A percentile compares a stretch with the other conserved stretches of the same genome.
These are phyloP conservation scores for Mythimna pallens DNA, from an alignment of 2,888 invertebrate genomes.

Conservation along the genomic window DNA sequence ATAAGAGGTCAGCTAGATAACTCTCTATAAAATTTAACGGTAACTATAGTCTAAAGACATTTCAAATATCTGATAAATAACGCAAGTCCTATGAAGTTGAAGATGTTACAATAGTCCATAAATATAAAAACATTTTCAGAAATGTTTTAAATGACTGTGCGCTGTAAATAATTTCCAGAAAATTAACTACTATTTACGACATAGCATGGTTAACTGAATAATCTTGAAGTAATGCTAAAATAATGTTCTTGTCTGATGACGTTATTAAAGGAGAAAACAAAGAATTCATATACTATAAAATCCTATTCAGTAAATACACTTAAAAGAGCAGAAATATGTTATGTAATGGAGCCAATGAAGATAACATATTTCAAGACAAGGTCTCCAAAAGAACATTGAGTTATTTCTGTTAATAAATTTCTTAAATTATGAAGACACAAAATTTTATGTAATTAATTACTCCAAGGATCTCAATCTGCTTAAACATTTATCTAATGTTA, in stretches of 20 bases:
- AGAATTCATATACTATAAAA: too few relatives aligned
- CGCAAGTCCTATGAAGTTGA: neutral
- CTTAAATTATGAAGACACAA: conserved; percentile 2
- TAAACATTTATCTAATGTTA: conserved; percentile 20
- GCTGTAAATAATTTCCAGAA: neutral
- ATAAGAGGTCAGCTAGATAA: neutral
- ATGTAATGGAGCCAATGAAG: neutral
- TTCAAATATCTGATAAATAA: neutral
- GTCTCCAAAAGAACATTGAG: neutral
- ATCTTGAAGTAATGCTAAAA: neutral
- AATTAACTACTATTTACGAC: neutral
- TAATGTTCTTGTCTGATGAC: neutral
- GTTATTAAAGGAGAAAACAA: neutral
- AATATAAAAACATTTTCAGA: conserved; percentile 22
- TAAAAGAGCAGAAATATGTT: neutral
- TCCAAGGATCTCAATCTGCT: conserved; percentile 9
- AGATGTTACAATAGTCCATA: conserved; percentile 35
- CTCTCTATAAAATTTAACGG: neutral
- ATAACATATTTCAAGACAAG: neutral
- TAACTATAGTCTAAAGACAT: neutral
- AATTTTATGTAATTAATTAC: conserved; percentile 12
- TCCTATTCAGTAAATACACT: neutral
- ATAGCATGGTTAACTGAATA: neutral
- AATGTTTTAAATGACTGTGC: conserved; percentile 11
- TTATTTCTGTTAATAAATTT: conserved; percentile 6